These are phyloP conservation scores for Drosophila simulans DNA, from an alignment of 1,140 invertebrate species.

Conservation along the genomic window DNA sequence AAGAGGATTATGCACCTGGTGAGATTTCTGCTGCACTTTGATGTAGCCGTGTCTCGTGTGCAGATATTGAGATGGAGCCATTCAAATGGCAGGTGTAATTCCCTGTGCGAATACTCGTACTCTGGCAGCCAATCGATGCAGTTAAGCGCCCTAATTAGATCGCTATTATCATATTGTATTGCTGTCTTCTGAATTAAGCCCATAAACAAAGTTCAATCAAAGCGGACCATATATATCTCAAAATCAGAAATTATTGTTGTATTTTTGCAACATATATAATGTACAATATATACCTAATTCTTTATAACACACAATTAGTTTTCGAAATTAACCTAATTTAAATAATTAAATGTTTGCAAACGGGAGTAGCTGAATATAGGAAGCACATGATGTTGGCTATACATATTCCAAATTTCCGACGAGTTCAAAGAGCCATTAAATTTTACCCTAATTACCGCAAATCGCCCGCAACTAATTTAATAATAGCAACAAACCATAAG, in stretches of 20 bases:
- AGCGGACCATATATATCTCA: too few relatives aligned
- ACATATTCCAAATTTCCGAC: conserved; percentile 7
- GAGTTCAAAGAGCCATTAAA: conserved; percentile 66
- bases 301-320: not conserved
- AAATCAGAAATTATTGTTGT: too few relatives aligned
- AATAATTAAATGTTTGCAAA: too few relatives aligned
- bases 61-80: not conserved
- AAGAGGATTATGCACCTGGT: conserved; percentile 27
- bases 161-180: not conserved
- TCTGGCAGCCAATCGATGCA: conserved; percentile 26
- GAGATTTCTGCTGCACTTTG: conserved; percentile 2
- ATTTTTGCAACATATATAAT: too few relatives aligned
- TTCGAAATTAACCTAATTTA: not conserved
- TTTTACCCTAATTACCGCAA: conserved; percentile 75
- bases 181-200: not conserved
- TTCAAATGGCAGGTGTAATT: not conserved
- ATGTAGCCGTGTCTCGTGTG: not conserved
- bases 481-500: conserved; percentile 64
- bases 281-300: too few relatives aligned
- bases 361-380: not conserved
- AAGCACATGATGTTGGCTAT: not conserved
- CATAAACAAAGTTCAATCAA: not conserved
- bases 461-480: conserved; percentile 83
- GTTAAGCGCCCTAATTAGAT: conserved; percentile 21
- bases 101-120: conserved; percentile 1